Evolutionary conservation across 2,888 invertebrate species (phyloP).

Genomic region (Selenia dentaria): DNA sequence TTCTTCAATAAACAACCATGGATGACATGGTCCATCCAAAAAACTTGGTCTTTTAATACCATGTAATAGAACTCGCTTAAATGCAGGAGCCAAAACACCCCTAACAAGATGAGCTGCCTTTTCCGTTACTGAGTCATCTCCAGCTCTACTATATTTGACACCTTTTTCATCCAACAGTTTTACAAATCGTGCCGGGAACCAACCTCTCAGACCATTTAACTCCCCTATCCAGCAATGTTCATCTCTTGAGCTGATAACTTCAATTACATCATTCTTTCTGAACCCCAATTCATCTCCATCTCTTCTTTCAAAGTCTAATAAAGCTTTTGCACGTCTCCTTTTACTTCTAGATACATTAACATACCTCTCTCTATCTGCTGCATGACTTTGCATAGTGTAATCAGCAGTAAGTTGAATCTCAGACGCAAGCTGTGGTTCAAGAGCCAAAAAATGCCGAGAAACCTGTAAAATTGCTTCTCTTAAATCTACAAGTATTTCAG

Average conservation of each 20-base stretch:
- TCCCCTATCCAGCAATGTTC: slow-evolving; percentile 99
- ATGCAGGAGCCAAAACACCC: slow-evolving; percentile 95
- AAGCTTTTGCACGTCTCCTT: slow-evolving; percentile 96
- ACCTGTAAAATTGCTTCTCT: slow-evolving; percentile 96
- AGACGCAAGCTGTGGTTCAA: slow-evolving; percentile 93
- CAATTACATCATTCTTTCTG: slow-evolving; percentile 99
- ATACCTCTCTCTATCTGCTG: slow-evolving; percentile 96
- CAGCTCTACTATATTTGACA: slow-evolving; percentile 93
- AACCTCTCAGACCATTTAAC: slow-evolving; percentile 96
- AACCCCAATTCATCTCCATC: slow-evolving; percentile 99
- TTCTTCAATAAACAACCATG: slow-evolving; percentile 99
- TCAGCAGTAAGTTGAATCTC: slow-evolving; percentile 94
- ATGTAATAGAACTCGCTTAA: slow-evolving; percentile 97
- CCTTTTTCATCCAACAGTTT: slow-evolving; percentile 95
- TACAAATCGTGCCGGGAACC: slow-evolving; percentile 99
- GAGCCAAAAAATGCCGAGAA: slow-evolving; percentile 96
- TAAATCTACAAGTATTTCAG: slow-evolving; percentile 98
- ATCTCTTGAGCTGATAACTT: slow-evolving; percentile 98
- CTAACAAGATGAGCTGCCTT: slow-evolving; percentile 98
- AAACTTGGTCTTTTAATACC: slow-evolving; percentile 97
- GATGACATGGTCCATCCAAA: slow-evolving; percentile 97
- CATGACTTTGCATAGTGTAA: slow-evolving; percentile 97
- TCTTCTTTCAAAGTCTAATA: slow-evolving; percentile 98
- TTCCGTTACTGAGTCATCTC: slow-evolving; percentile 98
- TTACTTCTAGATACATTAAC: slow-evolving; percentile 96